Base-by-base conservation (phyloP, 2,888 invertebrate species). In the Amphipyra tragopoginis region DNA sequence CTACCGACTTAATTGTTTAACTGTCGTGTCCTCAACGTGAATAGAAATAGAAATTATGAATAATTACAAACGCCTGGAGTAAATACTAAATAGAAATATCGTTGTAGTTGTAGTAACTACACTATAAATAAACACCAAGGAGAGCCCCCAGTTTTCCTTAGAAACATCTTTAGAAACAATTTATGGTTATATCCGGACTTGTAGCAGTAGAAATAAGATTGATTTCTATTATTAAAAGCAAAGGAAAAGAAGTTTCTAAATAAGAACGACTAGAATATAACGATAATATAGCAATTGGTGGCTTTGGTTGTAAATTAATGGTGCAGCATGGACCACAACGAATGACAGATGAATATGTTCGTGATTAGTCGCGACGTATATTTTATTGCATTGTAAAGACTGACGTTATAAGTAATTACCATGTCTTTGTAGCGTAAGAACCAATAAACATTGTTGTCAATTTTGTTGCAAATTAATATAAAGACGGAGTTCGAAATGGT, bases 11-110 rank as follows among this genome's bases (percentile, higher is more conserved):
- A 77, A 70, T 72, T 56, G 50, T 54, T 61, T 39, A 5, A 66
- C 45, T 54, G 69, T 57, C 69, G 60, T 71, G 74, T 77, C 81
- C 71, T 72, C 58, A 57, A 54, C 63, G 52, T 50, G 50, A 66
- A 44, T 65, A 65, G 59, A 72, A 66, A 44, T 65, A 65, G 59
- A 72, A 65, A 72, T 65, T 70, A 64, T 65, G 70, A 73, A 67
- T 69, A 72, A 77, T 72, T 64, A 72, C 29, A 67, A 50, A 39
- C 29, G 40, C 26, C 39, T 44, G 36, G 44, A 2, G 21, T 38
- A 33, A 53, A 13, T 49, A 21, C 5, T 29, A 29, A 29, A 29
- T 29, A 29, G 29, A 29, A 7, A 29, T 29, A 29, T 29, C 29
- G 5, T 29, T 2, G 29, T 21, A 21, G 29, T 29, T 7, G n/a